Percentiles rank a stretch among this genome's conserved stretches.
phyloP scores from a whole-genome alignment of 2,797 vertebrate genomes.

The Myiotriccus ornatus region DNA sequence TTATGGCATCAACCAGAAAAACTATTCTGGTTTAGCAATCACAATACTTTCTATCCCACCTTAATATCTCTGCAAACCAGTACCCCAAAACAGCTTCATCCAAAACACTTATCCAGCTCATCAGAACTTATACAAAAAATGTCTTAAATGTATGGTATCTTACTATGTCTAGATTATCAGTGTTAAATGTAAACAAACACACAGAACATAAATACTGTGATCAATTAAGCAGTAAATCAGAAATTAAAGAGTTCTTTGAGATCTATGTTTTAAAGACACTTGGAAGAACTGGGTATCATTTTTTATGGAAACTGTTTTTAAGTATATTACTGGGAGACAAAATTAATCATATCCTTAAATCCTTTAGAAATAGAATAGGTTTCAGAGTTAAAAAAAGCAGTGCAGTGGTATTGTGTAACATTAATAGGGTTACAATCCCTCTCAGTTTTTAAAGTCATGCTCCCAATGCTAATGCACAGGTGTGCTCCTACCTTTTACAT shows the following conservation, averaged over 20 bases:
- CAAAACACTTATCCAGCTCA: neutral
- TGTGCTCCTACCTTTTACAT: neutral
- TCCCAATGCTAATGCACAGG: neutral
- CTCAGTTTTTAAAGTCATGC: neutral
- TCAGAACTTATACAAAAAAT: neutral
- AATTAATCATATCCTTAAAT: neutral
- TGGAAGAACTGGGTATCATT: neutral
- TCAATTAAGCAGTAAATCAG: neutral
- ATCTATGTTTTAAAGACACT: neutral
- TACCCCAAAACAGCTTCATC: neutral
- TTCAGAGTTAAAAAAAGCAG: neutral
- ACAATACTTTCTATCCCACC: neutral
- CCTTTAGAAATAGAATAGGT: neutral
- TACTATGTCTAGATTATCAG: neutral
- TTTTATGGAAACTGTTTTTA: neutral
- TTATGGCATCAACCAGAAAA: neutral
- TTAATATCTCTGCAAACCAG: neutral
- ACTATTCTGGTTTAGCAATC: neutral
- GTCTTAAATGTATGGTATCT: neutral
- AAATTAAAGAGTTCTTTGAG: neutral
- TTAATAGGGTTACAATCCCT: neutral
- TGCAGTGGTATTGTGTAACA: neutral
- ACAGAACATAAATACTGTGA: neutral
- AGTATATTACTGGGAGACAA: neutral
- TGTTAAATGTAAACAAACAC: neutral